These are phyloP conservation scores for Salarias fasciatus DNA, from an alignment of 2,797 vertebrate genomes.

Conservation along the genomic window DNA sequence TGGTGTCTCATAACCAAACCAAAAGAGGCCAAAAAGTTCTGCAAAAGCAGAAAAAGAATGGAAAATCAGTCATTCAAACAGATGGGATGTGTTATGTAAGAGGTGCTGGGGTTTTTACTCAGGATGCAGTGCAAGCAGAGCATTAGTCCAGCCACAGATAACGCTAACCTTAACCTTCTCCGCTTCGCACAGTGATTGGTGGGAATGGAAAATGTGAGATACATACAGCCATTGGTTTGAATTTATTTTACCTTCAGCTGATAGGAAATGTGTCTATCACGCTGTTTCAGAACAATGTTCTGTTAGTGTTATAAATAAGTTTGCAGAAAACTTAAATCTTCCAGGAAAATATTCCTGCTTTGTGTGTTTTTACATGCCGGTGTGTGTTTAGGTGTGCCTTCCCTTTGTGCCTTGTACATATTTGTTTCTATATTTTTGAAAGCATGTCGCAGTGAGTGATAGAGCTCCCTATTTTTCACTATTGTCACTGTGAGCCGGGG, in stretches of 20 bases:
- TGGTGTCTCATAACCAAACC: too few relatives aligned
- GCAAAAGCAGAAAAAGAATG: not conserved
- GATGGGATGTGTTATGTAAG: not conserved
- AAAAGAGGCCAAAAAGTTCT: slow-evolving; percentile 1
- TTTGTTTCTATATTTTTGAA: slow-evolving; percentile 8
- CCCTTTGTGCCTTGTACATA: not conserved
- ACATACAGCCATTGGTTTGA: too few relatives aligned
- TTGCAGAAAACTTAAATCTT: not conserved
- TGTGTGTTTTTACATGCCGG: not conserved
- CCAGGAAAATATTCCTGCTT: not conserved
- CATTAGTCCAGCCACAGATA: too few relatives aligned
- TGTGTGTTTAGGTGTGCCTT: not conserved
- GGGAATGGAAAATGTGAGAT: too few relatives aligned
- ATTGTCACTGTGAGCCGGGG: slow-evolving; percentile 10
- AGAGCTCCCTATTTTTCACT: not conserved
- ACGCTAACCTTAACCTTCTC: not conserved
- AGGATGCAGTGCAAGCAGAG: too few relatives aligned
- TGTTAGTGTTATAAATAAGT: not conserved
- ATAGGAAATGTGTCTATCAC: too few relatives aligned
- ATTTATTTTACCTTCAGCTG: too few relatives aligned
- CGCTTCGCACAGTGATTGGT: too few relatives aligned
- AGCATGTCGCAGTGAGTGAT: not conserved
- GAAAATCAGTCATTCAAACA: slow-evolving; percentile 23
- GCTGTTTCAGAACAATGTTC: not conserved
- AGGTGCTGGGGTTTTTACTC: not conserved